Evolutionary conservation across 1,140 invertebrate genomes (phyloP), one percentile per base, ranked within the genome.

Genomic region (Drosophila punjabiensis): DNA sequence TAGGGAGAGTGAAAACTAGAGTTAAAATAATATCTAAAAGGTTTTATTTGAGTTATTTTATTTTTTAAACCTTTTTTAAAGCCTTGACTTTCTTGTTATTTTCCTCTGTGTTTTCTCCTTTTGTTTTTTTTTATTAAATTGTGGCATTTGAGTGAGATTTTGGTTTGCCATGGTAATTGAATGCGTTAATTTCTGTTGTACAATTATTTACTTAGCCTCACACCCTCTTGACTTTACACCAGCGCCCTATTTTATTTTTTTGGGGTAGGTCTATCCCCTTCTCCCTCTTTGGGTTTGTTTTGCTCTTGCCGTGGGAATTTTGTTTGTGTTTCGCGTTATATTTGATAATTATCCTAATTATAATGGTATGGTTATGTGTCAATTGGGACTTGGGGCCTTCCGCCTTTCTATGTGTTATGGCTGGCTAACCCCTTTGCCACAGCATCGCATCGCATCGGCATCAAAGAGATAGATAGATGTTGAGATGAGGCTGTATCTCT

Each of bases 181-280:
- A 62, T 67, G 69, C 83, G 79, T 75, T 67, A 70, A 82, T 68
- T 70, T 84, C 81, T 82, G 78, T 86, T 75, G 64, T 69, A 63
- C 79, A 87, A 73, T 76, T 87, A 80, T 82, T 82, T 86, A 86
- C 70, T 74, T 68, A 66, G 53, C 39, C 39, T 67, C 32, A 56
- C 41, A 30, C 33, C 43, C 53, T 39, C 55, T 39, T 39, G 53
- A 30, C 28, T 39, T 39, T 24, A 70, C 37, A 47, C 28, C 41
- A 14, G 24, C 56, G 13, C 48, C 50, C 55, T 47, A 30, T 48
- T 56, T 64, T 61, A 10, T 39, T 48, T 60, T 69, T 32, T 76
- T 81, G 69, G 35, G 81, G 47, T 76, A 83, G 80, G 70, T 84
- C 28, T 5, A 33, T 18, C 30, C 56, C 9, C 3, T 39, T 9